Evolutionary conservation across 2,888 invertebrate genomes (phyloP), one percentile per base, ranked within the genome.

Genomic region (Synergus itoensis): DNA sequence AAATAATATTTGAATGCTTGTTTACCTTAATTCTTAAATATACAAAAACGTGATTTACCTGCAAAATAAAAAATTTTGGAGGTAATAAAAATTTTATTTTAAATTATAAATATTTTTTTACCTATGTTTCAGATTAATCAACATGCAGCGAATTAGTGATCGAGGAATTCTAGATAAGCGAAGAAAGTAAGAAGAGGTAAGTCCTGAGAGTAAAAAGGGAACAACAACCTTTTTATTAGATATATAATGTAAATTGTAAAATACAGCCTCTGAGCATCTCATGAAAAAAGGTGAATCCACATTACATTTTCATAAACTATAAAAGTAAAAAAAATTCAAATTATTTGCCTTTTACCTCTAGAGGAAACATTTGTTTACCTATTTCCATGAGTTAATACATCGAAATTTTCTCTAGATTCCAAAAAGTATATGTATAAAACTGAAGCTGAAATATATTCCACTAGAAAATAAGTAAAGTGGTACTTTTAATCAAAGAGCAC

Each of bases 101-200:
- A 5, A 28, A 12, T 3, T 57, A 18, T 57, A 14, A 62, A 62
- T 60, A 4, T 60, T 14, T 62, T 4, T 62, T 62, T 28, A 62
- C 62, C n/a, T 8, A 36, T 53, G 73, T 57, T 73, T 53, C 53
- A 73, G 73, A 48, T 57, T 57, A 53, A 16, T 53, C 73, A 40
- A 73, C 53, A 73, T 73, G 73, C 73, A 73, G 36, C 73, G 53
- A 40, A 73, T 73, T 53, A 73, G 21, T 73, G 73, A 73, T 73
- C 53, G 53, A 73, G 53, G 18, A 57, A 53, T 73, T 73, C 53
- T 36, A 57, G 53, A 73, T 73, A 53, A 73, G 53, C 53, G 48
- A 73, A 57, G 53, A 53, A 53, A 73, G 73, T 73, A 36, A 73
- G 73, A 53, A 40, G 73, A 73, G 73, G 73, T 73, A 73, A 53